Evolutionary conservation across 2,888 invertebrate species (phyloP).

Genomic region (Caenorhabditis sinica): DNA sequence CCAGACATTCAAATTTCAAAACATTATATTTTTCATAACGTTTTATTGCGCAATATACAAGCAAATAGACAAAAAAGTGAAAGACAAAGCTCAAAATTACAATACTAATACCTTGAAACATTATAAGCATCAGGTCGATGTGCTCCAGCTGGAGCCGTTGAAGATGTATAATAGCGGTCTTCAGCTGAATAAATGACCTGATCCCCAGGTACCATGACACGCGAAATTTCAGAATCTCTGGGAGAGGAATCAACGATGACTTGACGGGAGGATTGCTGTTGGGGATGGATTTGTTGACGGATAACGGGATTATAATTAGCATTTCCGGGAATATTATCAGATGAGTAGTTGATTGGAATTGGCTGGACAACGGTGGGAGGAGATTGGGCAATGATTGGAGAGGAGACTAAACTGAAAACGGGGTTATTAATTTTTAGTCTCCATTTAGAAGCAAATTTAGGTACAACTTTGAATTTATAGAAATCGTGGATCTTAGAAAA

Average conservation of each 20-base stretch:
- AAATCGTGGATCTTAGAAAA: background rate
- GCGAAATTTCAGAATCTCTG: slow-evolving; percentile 61
- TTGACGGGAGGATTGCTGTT: slow-evolving; percentile 31
- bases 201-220: slow-evolving; percentile 60
- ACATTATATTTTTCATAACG: background rate
- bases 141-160: slow-evolving; percentile 67
- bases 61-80: slow-evolving; percentile 25
- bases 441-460: background rate
- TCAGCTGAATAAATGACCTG: slow-evolving; percentile 74
- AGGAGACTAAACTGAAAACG: slow-evolving; percentile 62
- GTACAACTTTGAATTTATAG: background rate
- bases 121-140: slow-evolving; percentile 59
- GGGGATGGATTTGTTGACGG: slow-evolving; percentile 12
- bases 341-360: slow-evolving; percentile 13
- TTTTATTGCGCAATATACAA: slow-evolving; percentile 39
- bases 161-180: slow-evolving; percentile 77
- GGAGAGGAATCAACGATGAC: slow-evolving; percentile 63
- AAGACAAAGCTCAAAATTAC: slow-evolving; percentile 14
- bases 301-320: slow-evolving; percentile 54
- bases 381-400: slow-evolving; percentile 31
- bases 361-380: slow-evolving; percentile 21
- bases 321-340: slow-evolving; percentile 52
- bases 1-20: background rate
- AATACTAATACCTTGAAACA: slow-evolving; percentile 46
- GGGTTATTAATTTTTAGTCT: slow-evolving; percentile 7